phyloP scores from a whole-genome alignment of 2,113 vertebrate genomes.

The Aspidoscelis tigris region DNA sequence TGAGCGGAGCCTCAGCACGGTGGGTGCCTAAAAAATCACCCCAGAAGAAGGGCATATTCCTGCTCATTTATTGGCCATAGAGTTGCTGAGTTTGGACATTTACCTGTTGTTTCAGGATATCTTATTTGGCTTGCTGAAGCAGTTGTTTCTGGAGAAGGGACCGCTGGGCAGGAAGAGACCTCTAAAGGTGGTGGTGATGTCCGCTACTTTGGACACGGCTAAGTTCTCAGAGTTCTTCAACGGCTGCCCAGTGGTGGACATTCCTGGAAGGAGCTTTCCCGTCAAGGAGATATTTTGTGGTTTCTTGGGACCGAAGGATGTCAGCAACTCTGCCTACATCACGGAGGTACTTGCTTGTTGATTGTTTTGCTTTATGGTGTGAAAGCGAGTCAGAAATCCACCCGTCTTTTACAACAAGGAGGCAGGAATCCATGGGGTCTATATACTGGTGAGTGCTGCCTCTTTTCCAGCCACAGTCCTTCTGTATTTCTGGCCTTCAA shows the following conservation, averaged over 20 bases:
- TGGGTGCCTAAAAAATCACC: conserved; percentile 69
- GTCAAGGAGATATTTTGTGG: conserved; percentile 89
- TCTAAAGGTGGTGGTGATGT: conserved; percentile 96
- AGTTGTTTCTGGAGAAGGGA: conserved; percentile 76
- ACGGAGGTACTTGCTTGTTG: conserved; percentile 83
- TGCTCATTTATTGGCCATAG: no score
- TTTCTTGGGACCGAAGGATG: conserved; percentile 89
- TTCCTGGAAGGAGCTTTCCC: conserved; percentile 92
- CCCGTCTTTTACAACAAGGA: not conserved
- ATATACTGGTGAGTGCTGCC: not conserved
- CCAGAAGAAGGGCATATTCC: not conserved
- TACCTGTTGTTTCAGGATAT: conserved; percentile 82
- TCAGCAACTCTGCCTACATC: conserved; percentile 85
- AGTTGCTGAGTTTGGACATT: no score
- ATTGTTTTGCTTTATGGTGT: not conserved
- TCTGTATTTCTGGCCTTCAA: not conserved
- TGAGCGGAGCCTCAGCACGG: conserved; percentile 95
- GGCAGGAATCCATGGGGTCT: not conserved
- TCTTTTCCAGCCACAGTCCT: not conserved
- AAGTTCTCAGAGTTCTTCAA: conserved; percentile 90
- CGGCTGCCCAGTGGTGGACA: conserved; percentile 86
- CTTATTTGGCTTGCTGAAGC: conserved; percentile 94
- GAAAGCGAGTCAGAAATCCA: not conserved
- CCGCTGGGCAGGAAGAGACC: conserved; percentile 72
- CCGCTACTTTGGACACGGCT: conserved; percentile 92